Percentiles rank a stretch among this genome's conserved stretches.
phyloP scores from a whole-genome alignment of 2,113 vertebrate species.

The Nyctereutes procyonoides region DNA sequence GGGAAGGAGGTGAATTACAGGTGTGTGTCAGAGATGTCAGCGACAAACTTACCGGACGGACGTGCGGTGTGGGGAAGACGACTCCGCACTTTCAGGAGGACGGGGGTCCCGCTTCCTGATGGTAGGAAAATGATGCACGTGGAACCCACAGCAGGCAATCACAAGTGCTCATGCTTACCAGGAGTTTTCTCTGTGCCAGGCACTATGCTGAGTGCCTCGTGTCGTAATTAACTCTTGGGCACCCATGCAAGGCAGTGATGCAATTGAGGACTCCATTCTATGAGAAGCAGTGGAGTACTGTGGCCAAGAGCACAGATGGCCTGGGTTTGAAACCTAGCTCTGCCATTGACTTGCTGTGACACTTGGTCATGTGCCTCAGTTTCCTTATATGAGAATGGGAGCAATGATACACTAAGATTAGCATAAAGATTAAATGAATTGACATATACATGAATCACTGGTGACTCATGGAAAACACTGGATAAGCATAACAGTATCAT shows the following conservation, averaged over 20 bases:
- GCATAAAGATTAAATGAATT: background rate
- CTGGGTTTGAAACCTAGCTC: background rate
- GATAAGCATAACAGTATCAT: background rate
- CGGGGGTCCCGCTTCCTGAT: background rate
- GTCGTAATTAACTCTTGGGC: background rate
- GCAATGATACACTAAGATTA: background rate
- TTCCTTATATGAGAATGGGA: background rate
- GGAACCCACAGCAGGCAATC: background rate
- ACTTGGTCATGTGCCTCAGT: background rate
- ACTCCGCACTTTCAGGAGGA: background rate
- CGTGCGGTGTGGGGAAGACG: background rate
- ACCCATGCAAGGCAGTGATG: accelerated
- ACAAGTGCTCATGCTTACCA: accelerated
- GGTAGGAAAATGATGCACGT: background rate
- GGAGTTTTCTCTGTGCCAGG: background rate
- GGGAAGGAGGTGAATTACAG: background rate
- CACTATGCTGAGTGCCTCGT: background rate
- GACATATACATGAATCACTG: background rate
- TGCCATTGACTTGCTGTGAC: background rate
- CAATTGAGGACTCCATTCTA: accelerated
- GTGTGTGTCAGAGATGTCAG: background rate
- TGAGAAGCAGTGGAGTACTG: background rate
- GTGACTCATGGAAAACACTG: background rate
- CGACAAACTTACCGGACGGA: background rate
- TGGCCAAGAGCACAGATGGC: background rate